Evolutionary conservation across 1,140 invertebrate genomes (phyloP), one percentile per base, ranked within the genome.

Genomic region (Drosophila trapezifrons): DNA sequence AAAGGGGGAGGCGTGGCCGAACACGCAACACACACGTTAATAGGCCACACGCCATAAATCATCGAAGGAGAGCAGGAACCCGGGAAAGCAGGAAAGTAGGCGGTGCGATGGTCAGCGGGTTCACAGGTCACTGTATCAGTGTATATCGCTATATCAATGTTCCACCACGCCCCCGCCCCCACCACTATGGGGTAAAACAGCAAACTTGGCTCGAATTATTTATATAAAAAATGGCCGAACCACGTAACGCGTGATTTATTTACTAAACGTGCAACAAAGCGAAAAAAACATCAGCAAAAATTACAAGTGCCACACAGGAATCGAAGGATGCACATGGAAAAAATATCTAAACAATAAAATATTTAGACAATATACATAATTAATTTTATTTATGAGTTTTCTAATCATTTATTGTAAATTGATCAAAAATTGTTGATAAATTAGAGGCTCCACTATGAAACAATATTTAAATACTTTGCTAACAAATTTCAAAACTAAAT

Each of bases 31-130:
- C 47, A 56, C 58, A 58, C 51, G 78, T 80, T 85, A 85, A 86
- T 85, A 85, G 84, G 84, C 80, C 67, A 80, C 84, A 89, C 84
- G 87, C 82, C 78, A 89, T 89, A 89, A 89, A 89, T 89, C 84
- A 89, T 89, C 37, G 46, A 52, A 56, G 63, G 46, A 76, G 49
- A 58, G 49, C 54, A 45, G 63, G 60, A 32, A 29, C n/a, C n/a
- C n/a, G n/a, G 63, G 46, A 76, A 46, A 58, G 49, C 54, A 45
- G 63, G 60, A 32, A 29, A 35, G 56, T 32, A 64, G 80, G 63
- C 79, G 80, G 58, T 55, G 58, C 74, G 71, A 29, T 59, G 74
- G 65, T 71, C 67, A 58, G 67, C 54, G 67, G 66, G 65, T 70
- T 71, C 52, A 58, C 65, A 71, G 67, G 67, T 71, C 67, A 71